These are phyloP conservation scores for Triops cancriformis DNA, from an alignment of 1,140 invertebrate genomes.

Conservation along the genomic window DNA sequence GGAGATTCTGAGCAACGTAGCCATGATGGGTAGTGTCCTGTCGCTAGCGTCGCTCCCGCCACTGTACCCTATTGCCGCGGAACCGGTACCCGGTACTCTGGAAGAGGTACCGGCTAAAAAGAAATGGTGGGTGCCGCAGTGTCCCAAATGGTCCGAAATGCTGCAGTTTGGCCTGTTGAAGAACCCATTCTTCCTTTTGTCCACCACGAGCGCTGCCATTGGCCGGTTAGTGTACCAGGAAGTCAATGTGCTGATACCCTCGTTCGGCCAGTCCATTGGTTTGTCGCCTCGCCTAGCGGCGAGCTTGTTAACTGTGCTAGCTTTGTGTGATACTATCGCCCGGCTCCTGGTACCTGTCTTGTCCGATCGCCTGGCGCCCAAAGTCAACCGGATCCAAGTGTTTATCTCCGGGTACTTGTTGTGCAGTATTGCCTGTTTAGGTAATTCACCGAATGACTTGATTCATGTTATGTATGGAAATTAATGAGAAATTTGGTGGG, in stretches of 20 bases:
- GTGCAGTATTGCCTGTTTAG: slow-evolving; percentile 26
- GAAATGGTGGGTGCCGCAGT: slow-evolving; percentile 21
- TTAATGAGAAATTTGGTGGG: too few relatives aligned
- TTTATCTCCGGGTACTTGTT: slow-evolving; percentile 20
- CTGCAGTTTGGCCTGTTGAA: slow-evolving; percentile 23
- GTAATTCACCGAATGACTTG: too few relatives aligned
- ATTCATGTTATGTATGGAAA: too few relatives aligned
- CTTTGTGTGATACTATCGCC: slow-evolving; percentile 25
- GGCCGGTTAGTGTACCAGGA: slow-evolving; percentile 27
- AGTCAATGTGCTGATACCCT: slow-evolving; percentile 26
- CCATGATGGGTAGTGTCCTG: slow-evolving; percentile 17
- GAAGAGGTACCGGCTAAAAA: background rate
- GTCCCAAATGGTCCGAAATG: slow-evolving; percentile 12
- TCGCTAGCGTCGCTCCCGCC: slow-evolving; percentile 18
- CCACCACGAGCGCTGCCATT: slow-evolving; percentile 16
- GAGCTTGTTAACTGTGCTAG: slow-evolving; percentile 23
- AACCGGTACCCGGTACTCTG: background rate
- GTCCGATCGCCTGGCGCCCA: slow-evolving; percentile 22
- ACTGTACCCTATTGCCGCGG: background rate
- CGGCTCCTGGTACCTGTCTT: slow-evolving; percentile 24
- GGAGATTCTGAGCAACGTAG: slow-evolving; percentile 16
- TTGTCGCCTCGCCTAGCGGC: slow-evolving; percentile 20
- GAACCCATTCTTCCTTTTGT: slow-evolving; percentile 26
- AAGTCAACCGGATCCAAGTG: slow-evolving; percentile 18
- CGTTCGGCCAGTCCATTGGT: slow-evolving; percentile 23